These are phyloP conservation scores for Polyommatus iphigenia DNA, from an alignment of 2,888 invertebrate species.

Conservation along the genomic window DNA sequence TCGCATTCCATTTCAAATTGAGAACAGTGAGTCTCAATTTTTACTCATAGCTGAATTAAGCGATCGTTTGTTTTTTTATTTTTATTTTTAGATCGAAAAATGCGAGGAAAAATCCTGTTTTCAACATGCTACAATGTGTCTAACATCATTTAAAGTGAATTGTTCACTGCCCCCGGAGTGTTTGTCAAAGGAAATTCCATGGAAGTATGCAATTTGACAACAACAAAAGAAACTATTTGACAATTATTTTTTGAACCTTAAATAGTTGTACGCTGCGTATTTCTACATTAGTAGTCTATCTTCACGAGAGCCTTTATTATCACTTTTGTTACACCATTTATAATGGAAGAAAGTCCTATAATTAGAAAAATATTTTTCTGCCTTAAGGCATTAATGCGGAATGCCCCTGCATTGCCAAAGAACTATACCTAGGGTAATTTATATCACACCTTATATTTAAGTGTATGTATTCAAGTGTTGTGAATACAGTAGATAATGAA, in stretches of 20 bases:
- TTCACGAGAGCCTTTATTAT: too few relatives aligned
- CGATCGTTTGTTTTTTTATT: neutral
- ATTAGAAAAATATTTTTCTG: too few relatives aligned
- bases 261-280: too few relatives aligned
- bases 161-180: neutral
- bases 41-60: slow-evolving; percentile 27
- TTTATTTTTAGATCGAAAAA: slow-evolving; percentile 10
- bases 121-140: neutral
- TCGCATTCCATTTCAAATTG: slow-evolving; percentile 39
- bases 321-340: too few relatives aligned
- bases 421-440: too few relatives aligned
- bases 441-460: neutral
- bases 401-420: too few relatives aligned
- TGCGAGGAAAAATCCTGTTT: neutral
- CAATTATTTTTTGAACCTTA: too few relatives aligned
- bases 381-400: too few relatives aligned
- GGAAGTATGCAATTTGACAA: too few relatives aligned
- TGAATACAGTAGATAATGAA: neutral
- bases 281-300: too few relatives aligned
- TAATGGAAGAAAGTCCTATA: too few relatives aligned
- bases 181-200: neutral
- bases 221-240: too few relatives aligned
- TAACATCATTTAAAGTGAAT: neutral
- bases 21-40: slow-evolving; percentile 39
- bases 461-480: neutral